Base-by-base conservation (phyloP, 2,113 vertebrate genomes). In the Megatriorchis doriae region DNA sequence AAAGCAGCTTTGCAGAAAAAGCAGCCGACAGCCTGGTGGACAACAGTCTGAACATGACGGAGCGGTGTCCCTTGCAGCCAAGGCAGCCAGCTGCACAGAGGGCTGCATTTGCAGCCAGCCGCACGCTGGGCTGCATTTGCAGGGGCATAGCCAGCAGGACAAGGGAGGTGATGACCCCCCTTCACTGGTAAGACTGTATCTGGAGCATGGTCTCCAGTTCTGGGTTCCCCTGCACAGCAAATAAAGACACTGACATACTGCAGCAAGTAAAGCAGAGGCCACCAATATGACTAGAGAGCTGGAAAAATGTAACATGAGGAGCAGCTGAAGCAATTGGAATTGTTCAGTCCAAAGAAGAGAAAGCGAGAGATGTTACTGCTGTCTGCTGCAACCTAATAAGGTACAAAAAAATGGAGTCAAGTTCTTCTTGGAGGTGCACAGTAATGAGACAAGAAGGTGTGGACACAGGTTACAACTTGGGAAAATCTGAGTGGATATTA, bases 401-500 rank as follows among this genome's bases (percentile, higher is more conserved):
- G 21, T 29, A 42, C 11, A 20, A 68, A 86, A 40, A 36, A n/a
- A 38, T 5, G 17, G 53, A 43, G 27, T 38, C 50, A 82, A 45
- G 11, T 20, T 27, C 34, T 42, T 82, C 77, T 58, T 43, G 47
- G 27, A 86, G 10, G 9, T 40, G 14, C 52, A 65, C 36, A 56
- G 23, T 1, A 1, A 79, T 68, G 62, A 63, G 12, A 6, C 11
- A 85, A 63, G 43, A n/a, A 42, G 43, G 56, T 59, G 18, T 1
- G 2, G 73, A 43, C 58, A 62, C 4, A 43, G 61, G 13, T 32
- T 74, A 13, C 10, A 38, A 13, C 21, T 26, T 83, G 67, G 52
- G 48, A 88, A 93, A 79, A 56, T 50, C 22, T 0, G 0, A 23
- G 0, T 29, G 55, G 45, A 9, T 50, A 36, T 31, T 40, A 7